Percentiles rank a stretch among this genome's conserved stretches.
phyloP scores from a whole-genome alignment of 2,888 invertebrate genomes.

The Diarsia rubi region DNA sequence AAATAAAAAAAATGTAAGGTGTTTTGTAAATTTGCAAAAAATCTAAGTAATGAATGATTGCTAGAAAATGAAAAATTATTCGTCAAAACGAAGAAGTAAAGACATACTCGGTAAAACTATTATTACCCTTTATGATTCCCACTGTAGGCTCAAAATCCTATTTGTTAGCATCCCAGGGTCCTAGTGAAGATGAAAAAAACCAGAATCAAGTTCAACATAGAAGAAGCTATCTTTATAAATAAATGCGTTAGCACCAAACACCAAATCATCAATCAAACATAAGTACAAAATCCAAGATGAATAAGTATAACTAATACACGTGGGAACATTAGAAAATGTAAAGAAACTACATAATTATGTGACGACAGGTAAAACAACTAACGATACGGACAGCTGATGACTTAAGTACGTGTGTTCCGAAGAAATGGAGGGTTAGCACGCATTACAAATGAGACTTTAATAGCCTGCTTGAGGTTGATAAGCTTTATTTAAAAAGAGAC shows the following conservation, averaged over 20 bases:
- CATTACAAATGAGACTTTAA: constrained; percentile 61
- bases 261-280: constrained; percentile 20
- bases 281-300: constrained; percentile 47
- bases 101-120: not conserved
- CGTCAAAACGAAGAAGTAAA: too few relatives aligned
- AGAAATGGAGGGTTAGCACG: constrained; percentile 55
- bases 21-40: not conserved
- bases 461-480: constrained; percentile 51
- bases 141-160: not conserved
- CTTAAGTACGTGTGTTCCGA: constrained; percentile 40
- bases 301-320: constrained; percentile 53
- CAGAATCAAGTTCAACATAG: not conserved
- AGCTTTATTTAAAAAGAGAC: constrained; percentile 26
- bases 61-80: not conserved
- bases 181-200: not conserved
- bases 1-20: constrained; percentile 1
- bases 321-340: constrained; percentile 59
- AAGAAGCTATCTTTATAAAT: not conserved
- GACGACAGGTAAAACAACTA: constrained; percentile 65
- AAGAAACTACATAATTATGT: constrained; percentile 57
- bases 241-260: not conserved
- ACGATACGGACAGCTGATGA: constrained; percentile 59
- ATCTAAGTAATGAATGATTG: too few relatives aligned
- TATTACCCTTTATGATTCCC: not conserved
- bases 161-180: not conserved